A percentile compares a stretch with the other conserved stretches of the same genome.
phyloP scores from a whole-genome alignment of 2,797 vertebrate species.

The Microchirus variegatus region DNA sequence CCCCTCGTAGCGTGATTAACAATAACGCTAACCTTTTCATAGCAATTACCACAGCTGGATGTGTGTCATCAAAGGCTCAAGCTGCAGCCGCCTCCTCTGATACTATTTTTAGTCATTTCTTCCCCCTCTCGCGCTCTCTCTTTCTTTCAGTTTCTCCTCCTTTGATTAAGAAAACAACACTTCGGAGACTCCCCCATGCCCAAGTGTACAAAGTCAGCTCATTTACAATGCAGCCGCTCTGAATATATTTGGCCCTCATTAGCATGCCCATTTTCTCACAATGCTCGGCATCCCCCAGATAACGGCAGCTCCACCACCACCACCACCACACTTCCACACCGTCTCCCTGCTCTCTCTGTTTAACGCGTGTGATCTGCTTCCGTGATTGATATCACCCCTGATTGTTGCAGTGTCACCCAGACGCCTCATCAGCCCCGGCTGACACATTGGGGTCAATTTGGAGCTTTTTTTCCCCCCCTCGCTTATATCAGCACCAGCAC shows the following conservation, averaged over 20 bases:
- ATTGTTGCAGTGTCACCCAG: conserved; percentile 71
- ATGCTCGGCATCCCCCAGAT: conserved; percentile 51
- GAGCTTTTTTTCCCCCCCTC: conserved; percentile 39
- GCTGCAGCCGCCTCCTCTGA: conserved; percentile 17
- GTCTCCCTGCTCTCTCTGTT: conserved; percentile 34
- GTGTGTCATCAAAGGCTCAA: conserved; percentile 33
- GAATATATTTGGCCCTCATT: conserved; percentile 63
- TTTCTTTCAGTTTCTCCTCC: conserved; percentile 15
- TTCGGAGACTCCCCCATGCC: conserved; percentile 43
- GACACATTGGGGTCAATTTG: conserved; percentile 75
- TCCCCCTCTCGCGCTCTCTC: background rate
- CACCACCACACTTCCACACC: background rate
- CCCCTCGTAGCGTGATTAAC: conserved; percentile 45
- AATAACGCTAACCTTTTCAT: conserved; percentile 55
- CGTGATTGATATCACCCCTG: conserved; percentile 69
- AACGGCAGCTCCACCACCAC: conserved; percentile 24
- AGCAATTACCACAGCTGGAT: conserved; percentile 38
- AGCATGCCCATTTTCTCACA: conserved; percentile 63
- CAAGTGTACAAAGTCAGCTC: conserved; percentile 58
- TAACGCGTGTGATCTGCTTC: conserved; percentile 64
- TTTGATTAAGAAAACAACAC: conserved; percentile 67
- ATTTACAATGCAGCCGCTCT: conserved; percentile 57
- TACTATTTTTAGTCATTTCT: conserved; percentile 61
- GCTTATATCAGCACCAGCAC: conserved; percentile 28
- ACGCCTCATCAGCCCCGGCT: conserved; percentile 67